These are phyloP conservation scores for Sphyrna mokarran DNA, from an alignment of 2,113 vertebrate species.

Conservation along the genomic window DNA sequence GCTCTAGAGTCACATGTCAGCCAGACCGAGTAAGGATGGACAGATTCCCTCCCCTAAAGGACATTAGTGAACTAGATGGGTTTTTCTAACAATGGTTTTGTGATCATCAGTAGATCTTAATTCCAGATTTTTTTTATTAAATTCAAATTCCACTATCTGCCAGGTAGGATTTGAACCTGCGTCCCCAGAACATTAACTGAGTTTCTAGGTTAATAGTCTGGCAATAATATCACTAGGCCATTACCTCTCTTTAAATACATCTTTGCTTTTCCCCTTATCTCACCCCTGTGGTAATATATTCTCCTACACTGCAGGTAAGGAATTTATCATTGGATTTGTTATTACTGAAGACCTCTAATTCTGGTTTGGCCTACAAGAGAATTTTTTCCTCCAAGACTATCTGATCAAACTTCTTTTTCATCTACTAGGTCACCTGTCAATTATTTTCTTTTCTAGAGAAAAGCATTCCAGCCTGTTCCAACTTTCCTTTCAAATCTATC, in stretches of 20 bases:
- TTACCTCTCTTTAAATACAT: not conserved
- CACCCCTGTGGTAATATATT: not conserved
- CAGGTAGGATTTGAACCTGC: no score
- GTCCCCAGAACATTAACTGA: no score
- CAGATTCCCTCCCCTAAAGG: no score
- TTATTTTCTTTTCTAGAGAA: not conserved
- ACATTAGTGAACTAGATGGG: no score
- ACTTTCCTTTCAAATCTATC: not conserved
- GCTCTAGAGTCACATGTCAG: no score
- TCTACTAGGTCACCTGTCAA: not conserved
- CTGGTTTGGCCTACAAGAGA: not conserved
- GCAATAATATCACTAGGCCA: no score
- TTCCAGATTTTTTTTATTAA: no score
- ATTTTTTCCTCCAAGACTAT: not conserved
- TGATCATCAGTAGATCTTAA: no score
- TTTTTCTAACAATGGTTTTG: no score
- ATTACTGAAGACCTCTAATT: not conserved
- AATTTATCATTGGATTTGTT: not conserved
- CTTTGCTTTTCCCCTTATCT: not conserved
- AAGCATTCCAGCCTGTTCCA: not conserved
- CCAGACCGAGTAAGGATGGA: no score
- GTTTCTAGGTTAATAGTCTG: no score
- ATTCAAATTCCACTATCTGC: no score
- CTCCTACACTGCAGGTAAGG: not conserved
- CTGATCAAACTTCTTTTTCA: not conserved